Percentiles rank a stretch among this genome's conserved stretches.
phyloP scores from a whole-genome alignment of 2,888 invertebrate species.

The Danaus chrysippus region DNA sequence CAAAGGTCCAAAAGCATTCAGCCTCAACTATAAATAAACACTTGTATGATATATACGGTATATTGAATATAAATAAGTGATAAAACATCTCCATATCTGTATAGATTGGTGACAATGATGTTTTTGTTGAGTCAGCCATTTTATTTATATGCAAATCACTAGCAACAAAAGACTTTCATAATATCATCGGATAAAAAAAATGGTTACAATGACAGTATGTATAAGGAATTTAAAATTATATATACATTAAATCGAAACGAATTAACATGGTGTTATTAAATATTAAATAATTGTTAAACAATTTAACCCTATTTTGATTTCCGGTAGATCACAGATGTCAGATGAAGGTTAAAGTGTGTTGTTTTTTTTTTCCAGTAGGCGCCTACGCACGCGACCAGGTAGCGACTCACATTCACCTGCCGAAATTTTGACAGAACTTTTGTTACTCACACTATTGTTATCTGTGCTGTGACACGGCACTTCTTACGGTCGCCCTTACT shows the following conservation, averaged over 20 bases:
- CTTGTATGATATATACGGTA: conserved; percentile 71
- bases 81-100: conserved; percentile 67
- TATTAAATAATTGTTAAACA: too few relatives aligned
- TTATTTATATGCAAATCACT: conserved; percentile 74
- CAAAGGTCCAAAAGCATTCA: conserved; percentile 55
- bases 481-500: background rate
- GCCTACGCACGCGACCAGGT: conserved; percentile 49
- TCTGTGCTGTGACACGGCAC: conserved; percentile 16
- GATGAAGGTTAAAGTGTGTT: background rate
- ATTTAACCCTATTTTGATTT: background rate
- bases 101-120: conserved; percentile 66
- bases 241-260: too few relatives aligned
- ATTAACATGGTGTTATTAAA: too few relatives aligned
- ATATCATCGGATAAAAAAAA: conserved; percentile 40
- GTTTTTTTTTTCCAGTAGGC: conserved; percentile 12
- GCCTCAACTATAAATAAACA: conserved; percentile 73
- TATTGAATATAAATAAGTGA: conserved; percentile 75
- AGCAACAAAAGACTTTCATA: conserved; percentile 52
- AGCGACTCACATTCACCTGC: conserved; percentile 41
- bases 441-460: conserved; percentile 30
- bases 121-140: conserved; percentile 73
- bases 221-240: background rate
- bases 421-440: conserved; percentile 36
- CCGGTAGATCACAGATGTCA: background rate
- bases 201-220: conserved; percentile 2